A percentile compares a stretch with the other conserved stretches of the same genome.
These are phyloP conservation scores for Paradisaea rubra DNA, from an alignment of 2,113 vertebrate genomes.

Conservation along the genomic window DNA sequence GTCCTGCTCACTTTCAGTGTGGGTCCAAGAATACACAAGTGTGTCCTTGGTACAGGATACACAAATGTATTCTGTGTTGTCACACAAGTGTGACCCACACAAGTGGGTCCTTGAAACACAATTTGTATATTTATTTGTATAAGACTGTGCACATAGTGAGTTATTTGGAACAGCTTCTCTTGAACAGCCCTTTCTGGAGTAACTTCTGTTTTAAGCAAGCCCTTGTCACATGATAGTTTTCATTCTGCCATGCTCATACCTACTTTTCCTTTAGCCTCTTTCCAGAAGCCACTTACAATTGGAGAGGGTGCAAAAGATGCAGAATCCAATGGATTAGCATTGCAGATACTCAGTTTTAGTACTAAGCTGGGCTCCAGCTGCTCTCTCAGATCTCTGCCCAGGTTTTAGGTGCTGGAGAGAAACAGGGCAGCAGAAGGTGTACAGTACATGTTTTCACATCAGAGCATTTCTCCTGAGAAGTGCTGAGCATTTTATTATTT, in stretches of 20 bases:
- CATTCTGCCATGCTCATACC: neutral
- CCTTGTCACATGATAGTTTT: neutral
- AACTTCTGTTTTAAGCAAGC: neutral
- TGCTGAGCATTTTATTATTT: neutral
- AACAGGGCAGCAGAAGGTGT: neutral
- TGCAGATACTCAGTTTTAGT: neutral
- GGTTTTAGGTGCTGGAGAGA: neutral
- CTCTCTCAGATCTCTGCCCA: neutral
- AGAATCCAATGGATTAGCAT: neutral
- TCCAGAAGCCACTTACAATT: neutral
- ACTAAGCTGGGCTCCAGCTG: neutral
- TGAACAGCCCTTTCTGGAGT: neutral
- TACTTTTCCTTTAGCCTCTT: neutral
- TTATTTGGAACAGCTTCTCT: neutral
- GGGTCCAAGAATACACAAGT: neutral
- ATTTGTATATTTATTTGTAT: neutral
- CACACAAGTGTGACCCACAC: too few relatives aligned
- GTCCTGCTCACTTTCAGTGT: neutral
- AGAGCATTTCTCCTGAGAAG: neutral
- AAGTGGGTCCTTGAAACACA: neutral
- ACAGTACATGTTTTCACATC: fast-evolving
- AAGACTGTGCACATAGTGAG: neutral
- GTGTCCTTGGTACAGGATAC: neutral
- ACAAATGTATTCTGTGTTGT: neutral
- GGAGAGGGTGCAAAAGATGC: neutral